These are phyloP conservation scores for Pinctada fucata DNA, from an alignment of 2,888 invertebrate genomes.

Conservation along the genomic window DNA sequence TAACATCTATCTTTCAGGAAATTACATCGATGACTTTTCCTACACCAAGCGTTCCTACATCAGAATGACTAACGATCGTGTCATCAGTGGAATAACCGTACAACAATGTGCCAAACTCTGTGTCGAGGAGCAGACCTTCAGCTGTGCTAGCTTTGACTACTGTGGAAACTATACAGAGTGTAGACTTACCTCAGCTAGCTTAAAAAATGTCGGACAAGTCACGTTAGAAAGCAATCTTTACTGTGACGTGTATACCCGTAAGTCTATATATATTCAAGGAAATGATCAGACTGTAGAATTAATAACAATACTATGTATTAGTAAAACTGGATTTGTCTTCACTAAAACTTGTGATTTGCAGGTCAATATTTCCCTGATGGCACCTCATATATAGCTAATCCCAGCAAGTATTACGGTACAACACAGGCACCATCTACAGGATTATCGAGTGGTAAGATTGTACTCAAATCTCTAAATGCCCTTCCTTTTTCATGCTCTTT, in stretches of 20 bases:
- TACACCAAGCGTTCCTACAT: constrained; percentile 43
- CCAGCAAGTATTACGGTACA: constrained; percentile 44
- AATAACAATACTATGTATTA: neutral
- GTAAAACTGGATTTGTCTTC: neutral
- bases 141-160: constrained; percentile 65
- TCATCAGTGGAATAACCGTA: constrained; percentile 51
- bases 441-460: constrained; percentile 44
- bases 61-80: constrained; percentile 50
- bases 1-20: constrained; percentile 45
- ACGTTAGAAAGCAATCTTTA: constrained; percentile 48
- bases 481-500: neutral
- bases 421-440: constrained; percentile 30
- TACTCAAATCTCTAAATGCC: neutral
- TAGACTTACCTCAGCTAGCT: constrained; percentile 55
- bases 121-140: constrained; percentile 53
- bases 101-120: constrained; percentile 66
- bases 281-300: neutral
- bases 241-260: constrained; percentile 64
- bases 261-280: constrained; percentile 34
- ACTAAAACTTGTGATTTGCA: neutral
- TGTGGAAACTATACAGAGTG: constrained; percentile 64
- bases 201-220: constrained; percentile 57
- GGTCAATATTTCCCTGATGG: constrained; percentile 50
- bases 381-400: constrained; percentile 49
- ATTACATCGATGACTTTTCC: constrained; percentile 63